Conservation (phyloP, 2,113 vertebrate species). For the Hyla sarda region DNA sequence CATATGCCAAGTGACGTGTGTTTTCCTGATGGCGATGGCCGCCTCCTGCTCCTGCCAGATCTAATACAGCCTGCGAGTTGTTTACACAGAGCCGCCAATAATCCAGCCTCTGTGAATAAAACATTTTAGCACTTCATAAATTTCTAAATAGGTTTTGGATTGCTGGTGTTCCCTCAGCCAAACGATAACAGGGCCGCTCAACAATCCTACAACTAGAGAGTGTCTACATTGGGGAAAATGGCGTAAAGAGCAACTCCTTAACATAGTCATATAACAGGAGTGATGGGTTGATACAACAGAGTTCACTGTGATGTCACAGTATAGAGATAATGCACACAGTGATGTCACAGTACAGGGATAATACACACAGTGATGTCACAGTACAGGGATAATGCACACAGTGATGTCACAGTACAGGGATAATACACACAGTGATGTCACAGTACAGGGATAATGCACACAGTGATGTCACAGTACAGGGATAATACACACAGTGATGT, state of each 20-base stretch:
- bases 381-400: too few species aligned
- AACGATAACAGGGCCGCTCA: neutral
- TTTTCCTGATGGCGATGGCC: neutral
- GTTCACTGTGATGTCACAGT: too few species aligned
- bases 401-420: too few species aligned
- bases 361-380: too few species aligned
- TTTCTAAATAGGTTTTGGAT: slow-evolving; percentile 99
- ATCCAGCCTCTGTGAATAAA: slow-evolving; percentile 85
- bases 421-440: too few species aligned
- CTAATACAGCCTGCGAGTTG: slow-evolving; percentile 14
- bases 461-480: too few species aligned
- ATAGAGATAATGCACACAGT: too few species aligned
- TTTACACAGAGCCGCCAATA: slow-evolving; percentile 85
- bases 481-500: too few species aligned
- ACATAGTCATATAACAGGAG: too few species aligned
- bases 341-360: too few species aligned
- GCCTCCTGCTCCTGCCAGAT: slow-evolving; percentile 7
- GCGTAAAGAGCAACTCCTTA: neutral
- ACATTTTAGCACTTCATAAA: slow-evolving; percentile 99
- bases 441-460: too few species aligned
- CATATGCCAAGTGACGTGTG: slow-evolving; percentile 21
- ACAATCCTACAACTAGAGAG: neutral
- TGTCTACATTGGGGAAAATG: neutral
- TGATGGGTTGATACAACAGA: too few species aligned
- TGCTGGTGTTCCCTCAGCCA: slow-evolving; percentile 68